Percentiles rank a stretch among this genome's conserved stretches.
Conservation (phyloP, 2,888 invertebrate species). For the Baccha elongata region DNA sequence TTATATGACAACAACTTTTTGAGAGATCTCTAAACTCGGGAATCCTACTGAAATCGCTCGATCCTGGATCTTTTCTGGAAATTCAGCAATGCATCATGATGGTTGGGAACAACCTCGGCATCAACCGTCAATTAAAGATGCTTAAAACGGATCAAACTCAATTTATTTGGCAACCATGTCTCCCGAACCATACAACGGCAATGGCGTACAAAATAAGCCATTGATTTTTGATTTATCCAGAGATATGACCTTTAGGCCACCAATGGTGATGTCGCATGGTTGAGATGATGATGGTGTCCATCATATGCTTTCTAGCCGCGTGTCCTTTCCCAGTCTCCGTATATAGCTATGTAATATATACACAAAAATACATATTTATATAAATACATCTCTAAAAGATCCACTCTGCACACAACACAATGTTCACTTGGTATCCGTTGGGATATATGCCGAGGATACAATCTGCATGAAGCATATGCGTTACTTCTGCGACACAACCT, state of each 20-base stretch:
- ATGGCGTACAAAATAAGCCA: constrained; percentile 60
- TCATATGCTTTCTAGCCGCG: constrained; percentile 45
- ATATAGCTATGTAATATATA: not conserved
- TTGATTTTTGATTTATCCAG: constrained; percentile 72
- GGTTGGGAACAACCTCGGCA: too few relatives aligned
- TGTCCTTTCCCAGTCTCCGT: constrained; percentile 30
- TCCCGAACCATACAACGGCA: constrained; percentile 36
- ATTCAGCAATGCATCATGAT: too few relatives aligned
- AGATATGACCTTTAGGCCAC: constrained; percentile 66
- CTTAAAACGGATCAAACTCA: too few relatives aligned
- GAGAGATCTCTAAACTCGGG: too few relatives aligned
- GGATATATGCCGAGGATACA: constrained; percentile 47
- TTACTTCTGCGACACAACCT: constrained; percentile 45
- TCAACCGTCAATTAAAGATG: too few relatives aligned
- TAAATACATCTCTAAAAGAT: constrained; percentile 27
- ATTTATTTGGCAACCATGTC: constrained; percentile 19
- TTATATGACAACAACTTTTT: too few relatives aligned
- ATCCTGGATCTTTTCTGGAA: too few relatives aligned
- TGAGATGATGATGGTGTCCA: constrained; percentile 47
- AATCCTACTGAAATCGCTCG: too few relatives aligned
- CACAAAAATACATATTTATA: not conserved
- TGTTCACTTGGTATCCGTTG: constrained; percentile 45
- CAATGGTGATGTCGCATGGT: constrained; percentile 55
- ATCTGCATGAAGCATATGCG: constrained; percentile 58
- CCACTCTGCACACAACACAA: constrained; percentile 25